phyloP scores from a whole-genome alignment of 2,113 vertebrate genomes.

The Albula glossodonta region DNA sequence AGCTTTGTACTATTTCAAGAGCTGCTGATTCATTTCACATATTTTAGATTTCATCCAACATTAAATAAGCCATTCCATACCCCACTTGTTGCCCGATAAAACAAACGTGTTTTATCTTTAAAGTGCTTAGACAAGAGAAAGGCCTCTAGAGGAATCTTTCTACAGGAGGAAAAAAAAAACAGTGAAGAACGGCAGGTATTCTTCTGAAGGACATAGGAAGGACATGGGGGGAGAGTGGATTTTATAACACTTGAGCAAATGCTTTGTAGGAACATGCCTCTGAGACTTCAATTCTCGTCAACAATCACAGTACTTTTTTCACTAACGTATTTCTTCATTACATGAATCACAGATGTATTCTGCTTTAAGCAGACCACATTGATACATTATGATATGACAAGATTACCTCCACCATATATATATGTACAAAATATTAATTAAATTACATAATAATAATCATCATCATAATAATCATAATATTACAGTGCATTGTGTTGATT shows the following conservation, averaged over 20 bases:
- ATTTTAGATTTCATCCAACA: conserved; percentile 11
- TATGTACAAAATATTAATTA: no score
- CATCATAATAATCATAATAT: no score
- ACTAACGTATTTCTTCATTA: no score
- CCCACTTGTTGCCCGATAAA: conserved; percentile 19
- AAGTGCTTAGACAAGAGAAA: conserved; percentile 8
- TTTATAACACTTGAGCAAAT: neutral
- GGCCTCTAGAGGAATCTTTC: conserved; percentile 30
- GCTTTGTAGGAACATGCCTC: neutral
- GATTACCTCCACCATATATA: no score
- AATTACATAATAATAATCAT: no score
- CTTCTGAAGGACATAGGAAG: conserved; percentile 63
- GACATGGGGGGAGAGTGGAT: conserved; percentile 46
- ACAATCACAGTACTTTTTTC: no score
- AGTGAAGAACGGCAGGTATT: conserved; percentile 58
- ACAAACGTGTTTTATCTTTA: neutral
- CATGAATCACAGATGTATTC: no score
- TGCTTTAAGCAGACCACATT: no score
- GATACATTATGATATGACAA: no score
- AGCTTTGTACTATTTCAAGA: neutral
- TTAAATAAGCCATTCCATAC: conserved; percentile 11
- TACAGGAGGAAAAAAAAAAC: conserved; percentile 47
- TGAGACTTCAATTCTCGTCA: no score
- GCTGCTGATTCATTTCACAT: neutral
- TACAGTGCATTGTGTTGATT: no score